Conservation (phyloP, 2,797 vertebrate species). For the Apogon talboti region DNA sequence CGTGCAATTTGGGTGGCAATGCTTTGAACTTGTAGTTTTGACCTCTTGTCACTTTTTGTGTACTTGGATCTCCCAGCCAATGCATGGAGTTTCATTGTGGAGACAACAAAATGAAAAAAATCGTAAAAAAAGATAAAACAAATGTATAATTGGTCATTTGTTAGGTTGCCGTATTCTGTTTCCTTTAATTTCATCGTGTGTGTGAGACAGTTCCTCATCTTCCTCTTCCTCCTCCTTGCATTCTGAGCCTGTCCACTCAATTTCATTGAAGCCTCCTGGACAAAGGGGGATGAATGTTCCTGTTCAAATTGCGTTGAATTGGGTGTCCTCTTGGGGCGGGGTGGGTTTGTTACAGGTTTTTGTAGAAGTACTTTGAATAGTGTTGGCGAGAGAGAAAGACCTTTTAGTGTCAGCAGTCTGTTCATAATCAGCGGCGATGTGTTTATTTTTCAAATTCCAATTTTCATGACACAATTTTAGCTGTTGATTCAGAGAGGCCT, state of each 20-base stretch:
- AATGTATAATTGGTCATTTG: constrained; percentile 78
- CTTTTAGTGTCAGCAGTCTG: constrained; percentile 80
- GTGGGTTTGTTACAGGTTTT: constrained; percentile 40
- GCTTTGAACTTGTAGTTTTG: constrained; percentile 50
- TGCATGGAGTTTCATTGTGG: constrained; percentile 82
- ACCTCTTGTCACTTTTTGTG: constrained; percentile 47
- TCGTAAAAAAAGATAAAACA: constrained; percentile 61
- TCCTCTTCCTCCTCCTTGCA: constrained; percentile 67
- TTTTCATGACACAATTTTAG: constrained; percentile 81
- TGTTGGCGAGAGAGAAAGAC: constrained; percentile 75
- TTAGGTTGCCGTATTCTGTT: constrained; percentile 73
- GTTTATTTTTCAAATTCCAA: constrained; percentile 73
- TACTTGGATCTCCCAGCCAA: constrained; percentile 78
- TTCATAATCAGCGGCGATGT: constrained; percentile 67
- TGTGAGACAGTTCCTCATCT: constrained; percentile 71
- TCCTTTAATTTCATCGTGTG: constrained; percentile 68
- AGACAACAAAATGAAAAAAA: constrained; percentile 68
- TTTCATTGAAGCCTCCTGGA: constrained; percentile 69
- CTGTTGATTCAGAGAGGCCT: constrained; percentile 85
- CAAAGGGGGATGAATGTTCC: constrained; percentile 57
- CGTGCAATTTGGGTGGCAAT: constrained; percentile 48
- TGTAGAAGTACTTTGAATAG: constrained; percentile 77
- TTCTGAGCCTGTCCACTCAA: constrained; percentile 74
- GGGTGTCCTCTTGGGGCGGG: constrained; percentile 61
- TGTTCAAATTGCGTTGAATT: constrained; percentile 62